A percentile compares a stretch with the other conserved stretches of the same genome.
Evolutionary conservation across 2,888 invertebrate genomes (phyloP).

Genomic region (Frankliniella intonsa): DNA sequence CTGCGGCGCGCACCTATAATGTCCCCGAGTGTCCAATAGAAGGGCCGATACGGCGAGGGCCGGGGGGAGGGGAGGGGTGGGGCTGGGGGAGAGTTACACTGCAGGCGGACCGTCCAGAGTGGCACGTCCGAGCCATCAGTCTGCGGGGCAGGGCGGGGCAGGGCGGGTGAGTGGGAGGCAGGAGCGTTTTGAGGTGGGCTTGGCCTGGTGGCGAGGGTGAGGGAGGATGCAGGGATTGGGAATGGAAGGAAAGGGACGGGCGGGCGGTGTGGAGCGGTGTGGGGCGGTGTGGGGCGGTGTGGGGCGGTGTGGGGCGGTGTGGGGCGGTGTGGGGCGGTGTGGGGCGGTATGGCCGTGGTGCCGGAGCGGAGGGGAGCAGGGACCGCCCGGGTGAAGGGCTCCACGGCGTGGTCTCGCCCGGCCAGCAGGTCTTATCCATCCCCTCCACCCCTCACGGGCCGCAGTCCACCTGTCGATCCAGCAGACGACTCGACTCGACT

Average conservation of each 20-base stretch:
- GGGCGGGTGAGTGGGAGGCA: not conserved
- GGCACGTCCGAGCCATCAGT: conserved; percentile 21
- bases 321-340: not conserved
- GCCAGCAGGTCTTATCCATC: too few species aligned
- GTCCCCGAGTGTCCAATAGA: not conserved
- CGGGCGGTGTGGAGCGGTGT: not conserved
- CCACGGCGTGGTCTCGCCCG: too few species aligned
- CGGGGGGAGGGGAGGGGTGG: not conserved
- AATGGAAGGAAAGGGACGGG: not conserved
- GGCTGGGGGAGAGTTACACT: not conserved
- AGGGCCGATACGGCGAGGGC: not conserved
- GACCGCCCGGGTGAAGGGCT: too few species aligned
- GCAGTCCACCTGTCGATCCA: too few species aligned
- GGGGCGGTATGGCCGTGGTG: too few species aligned
- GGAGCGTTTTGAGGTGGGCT: not conserved
- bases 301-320: too few species aligned
- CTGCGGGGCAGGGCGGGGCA: not conserved
- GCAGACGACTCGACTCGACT: too few species aligned
- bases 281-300: not conserved
- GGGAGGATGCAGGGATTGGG: not conserved
- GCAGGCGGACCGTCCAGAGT: not conserved
- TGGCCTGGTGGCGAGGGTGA: not conserved
- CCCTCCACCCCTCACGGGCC: too few species aligned
- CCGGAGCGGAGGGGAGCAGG: too few species aligned
- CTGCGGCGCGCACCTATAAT: not conserved